Evolutionary conservation across 1,140 invertebrate genomes (phyloP).

Genomic region (Galleria mellonella): DNA sequence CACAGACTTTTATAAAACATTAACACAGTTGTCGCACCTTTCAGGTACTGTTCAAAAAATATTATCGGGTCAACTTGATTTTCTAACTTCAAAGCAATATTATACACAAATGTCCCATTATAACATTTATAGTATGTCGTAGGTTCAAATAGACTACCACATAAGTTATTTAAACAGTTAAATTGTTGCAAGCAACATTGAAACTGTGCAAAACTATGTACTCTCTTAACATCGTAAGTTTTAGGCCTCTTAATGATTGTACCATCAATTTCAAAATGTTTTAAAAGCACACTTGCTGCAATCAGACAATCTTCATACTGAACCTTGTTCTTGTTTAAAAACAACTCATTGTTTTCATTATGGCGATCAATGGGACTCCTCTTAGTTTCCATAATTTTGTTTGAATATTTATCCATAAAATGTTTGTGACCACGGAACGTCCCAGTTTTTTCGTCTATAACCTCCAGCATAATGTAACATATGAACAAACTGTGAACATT

Average conservation of each 20-base stretch:
- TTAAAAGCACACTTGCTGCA: constrained; percentile 76
- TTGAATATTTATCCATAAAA: constrained; percentile 60
- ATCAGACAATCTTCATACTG: constrained; percentile 76
- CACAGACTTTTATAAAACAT: constrained; percentile 57
- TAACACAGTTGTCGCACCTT: constrained; percentile 70
- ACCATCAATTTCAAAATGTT: constrained; percentile 78
- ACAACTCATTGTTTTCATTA: constrained; percentile 26
- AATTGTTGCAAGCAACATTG: constrained; percentile 79
- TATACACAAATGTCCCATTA: constrained; percentile 85
- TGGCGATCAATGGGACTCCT: constrained; percentile 24
- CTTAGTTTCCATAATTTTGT: constrained; percentile 46
- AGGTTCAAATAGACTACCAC: constrained; percentile 74
- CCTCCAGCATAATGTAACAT: constrained; percentile 76
- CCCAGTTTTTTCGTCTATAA: constrained; percentile 78
- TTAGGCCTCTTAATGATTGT: constrained; percentile 76
- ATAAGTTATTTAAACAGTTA: constrained; percentile 79
- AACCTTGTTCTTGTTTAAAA: constrained; percentile 64
- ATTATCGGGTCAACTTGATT: constrained; percentile 66
- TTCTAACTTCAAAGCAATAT: constrained; percentile 77
- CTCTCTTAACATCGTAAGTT: constrained; percentile 75
- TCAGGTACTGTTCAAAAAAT: constrained; percentile 72
- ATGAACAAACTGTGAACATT: constrained; percentile 79
- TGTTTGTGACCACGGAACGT: constrained; percentile 62
- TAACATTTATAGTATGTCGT: constrained; percentile 76
- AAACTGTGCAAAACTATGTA: constrained; percentile 84